Conservation (phyloP, 2,888 invertebrate species). For the Agriopis aurantiaria region DNA sequence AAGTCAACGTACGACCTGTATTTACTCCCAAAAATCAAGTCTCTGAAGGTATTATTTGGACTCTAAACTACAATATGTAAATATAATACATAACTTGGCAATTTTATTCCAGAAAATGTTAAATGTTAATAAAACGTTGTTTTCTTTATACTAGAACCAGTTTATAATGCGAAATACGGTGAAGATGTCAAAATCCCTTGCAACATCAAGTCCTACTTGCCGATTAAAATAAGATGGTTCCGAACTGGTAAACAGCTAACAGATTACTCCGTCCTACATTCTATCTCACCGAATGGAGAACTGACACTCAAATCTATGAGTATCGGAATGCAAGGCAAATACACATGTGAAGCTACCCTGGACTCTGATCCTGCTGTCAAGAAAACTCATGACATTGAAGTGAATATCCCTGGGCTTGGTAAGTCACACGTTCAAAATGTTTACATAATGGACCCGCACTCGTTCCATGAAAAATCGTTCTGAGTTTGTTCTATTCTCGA, state of each 20-base stretch:
- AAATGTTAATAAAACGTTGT: too few relatives aligned
- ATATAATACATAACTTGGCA: too few relatives aligned
- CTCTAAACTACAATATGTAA: neutral
- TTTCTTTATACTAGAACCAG: conserved; percentile 9
- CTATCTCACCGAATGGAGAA: conserved; percentile 27
- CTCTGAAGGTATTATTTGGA: neutral
- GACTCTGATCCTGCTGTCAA: conserved; percentile 9
- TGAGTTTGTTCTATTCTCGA: too few relatives aligned
- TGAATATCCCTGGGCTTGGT: conserved; percentile 20
- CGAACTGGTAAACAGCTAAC: neutral
- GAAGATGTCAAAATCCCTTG: conserved; percentile 32
- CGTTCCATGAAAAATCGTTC: too few relatives aligned
- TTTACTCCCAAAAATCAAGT: neutral
- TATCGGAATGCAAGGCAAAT: conserved; percentile 34
- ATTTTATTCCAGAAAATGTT: too few relatives aligned
- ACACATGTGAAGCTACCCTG: conserved; percentile 37
- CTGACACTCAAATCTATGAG: conserved; percentile 21
- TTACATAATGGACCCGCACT: neutral
- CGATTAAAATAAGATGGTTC: conserved; percentile 38
- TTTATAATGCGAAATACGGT: conserved; percentile 19
- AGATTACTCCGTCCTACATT: conserved; percentile 14
- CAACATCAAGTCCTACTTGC: conserved; percentile 29
- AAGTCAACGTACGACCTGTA: neutral
- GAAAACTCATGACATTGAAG: neutral
- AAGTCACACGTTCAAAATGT: neutral